These are phyloP conservation scores for Cloeon dipterum DNA, from an alignment of 2,888 invertebrate species.

Conservation along the genomic window DNA sequence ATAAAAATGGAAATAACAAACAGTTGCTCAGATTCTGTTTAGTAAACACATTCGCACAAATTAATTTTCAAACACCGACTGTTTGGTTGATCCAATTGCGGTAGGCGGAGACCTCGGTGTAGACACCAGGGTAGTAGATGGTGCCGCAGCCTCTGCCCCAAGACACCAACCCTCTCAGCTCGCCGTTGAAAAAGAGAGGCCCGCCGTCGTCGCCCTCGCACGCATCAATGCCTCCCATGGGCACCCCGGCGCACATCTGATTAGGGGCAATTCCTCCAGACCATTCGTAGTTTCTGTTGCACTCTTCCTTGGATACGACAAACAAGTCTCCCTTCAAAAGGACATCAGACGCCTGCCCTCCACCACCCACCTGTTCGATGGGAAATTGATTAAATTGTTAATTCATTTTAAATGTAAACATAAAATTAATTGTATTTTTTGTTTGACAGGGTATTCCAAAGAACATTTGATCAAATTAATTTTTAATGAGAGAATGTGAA, in stretches of 20 bases:
- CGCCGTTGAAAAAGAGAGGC: constrained; percentile 19
- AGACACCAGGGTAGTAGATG: constrained; percentile 24
- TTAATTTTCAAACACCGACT: constrained; percentile 11
- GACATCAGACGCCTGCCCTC: too few species aligned
- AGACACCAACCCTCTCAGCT: constrained; percentile 24
- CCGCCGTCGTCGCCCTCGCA: constrained; percentile 28
- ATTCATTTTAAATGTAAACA: too few species aligned
- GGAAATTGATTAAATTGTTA: too few species aligned
- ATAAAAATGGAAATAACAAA: too few species aligned
- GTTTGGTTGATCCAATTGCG: constrained; percentile 17
- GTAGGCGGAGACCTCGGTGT: constrained; percentile 22
- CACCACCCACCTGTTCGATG: too few species aligned
- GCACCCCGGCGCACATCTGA: constrained; percentile 58
- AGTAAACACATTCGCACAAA: too few species aligned
- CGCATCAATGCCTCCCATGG: constrained; percentile 40
- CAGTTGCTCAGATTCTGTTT: too few species aligned
- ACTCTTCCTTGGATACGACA: constrained; percentile 24
- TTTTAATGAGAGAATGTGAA: too few species aligned
- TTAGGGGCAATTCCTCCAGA: constrained; percentile 41
- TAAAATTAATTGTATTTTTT: too few species aligned
- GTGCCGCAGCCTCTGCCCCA: constrained; percentile 25
- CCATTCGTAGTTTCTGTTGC: constrained; percentile 23
- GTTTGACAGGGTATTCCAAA: too few species aligned
- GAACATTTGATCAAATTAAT: too few species aligned
- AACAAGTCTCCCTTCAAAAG: constrained; percentile 28